Base-by-base conservation (phyloP, 2,113 vertebrate genomes). In the Phaethornis superciliosus region DNA sequence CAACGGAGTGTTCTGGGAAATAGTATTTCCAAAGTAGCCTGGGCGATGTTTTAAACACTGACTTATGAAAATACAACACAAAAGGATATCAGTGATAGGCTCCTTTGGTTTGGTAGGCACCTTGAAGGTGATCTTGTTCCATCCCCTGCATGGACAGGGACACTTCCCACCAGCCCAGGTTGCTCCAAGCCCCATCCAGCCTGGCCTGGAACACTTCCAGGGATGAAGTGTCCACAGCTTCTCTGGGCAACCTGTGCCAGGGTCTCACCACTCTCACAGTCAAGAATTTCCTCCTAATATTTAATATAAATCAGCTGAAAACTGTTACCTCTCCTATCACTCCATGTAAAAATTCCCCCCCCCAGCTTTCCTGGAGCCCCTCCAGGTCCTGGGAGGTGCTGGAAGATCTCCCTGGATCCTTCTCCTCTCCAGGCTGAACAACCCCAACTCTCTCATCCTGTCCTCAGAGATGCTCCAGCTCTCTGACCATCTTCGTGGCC, bases 151-250 rank as follows among this genome's bases (percentile, higher is more conserved):
- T 6, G 4, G 14, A 9, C 46, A 71, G 20, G 13, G 27, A 47
- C 19, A 51, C 42, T 5, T 58, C 58, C 44, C 21, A 71, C 20
- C 1, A 32, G n/a, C 27, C 0, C 52, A 56, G 14, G 3, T 3
- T 79, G 22, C 54, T 51, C 37, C 46, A 55, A 55, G 28, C 54
- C 28, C 17, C 28, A 55, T 55, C 54, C 54, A 55, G 7, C 54
- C 54, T 55, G 30, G 15, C 12, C 35, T 23, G 37, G 16, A 64
- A 58, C 9, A 26, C 19, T 13, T 13, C 6, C 46, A n/a, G 33
- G 6, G 6, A 42, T 6, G 1, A 12, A 8, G 4, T 1, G 78
- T 3, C 24, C 30, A 70, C 18, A 47, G 3, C 24, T 20, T 59
- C 22, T 5, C 28, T 10, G 40, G 21, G 13, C 21, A 85, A n/a